These are phyloP conservation scores for Monodelphis domestica DNA, from an alignment of 2,797 vertebrate genomes.

Conservation along the genomic window DNA sequence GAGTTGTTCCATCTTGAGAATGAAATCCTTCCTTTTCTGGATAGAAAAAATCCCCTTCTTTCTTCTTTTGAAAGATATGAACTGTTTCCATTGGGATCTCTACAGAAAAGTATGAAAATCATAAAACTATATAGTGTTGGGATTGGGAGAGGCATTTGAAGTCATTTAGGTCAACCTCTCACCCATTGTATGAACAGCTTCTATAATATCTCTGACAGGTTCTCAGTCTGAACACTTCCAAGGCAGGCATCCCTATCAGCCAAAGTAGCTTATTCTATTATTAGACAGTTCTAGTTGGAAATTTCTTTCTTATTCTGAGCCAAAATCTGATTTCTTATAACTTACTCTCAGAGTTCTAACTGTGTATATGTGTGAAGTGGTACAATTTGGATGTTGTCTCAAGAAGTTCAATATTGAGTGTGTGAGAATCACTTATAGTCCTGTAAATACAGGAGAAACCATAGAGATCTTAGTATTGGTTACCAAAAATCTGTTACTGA, in stretches of 20 bases:
- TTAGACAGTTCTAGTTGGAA: background rate
- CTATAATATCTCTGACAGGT: background rate
- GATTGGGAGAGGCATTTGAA: background rate
- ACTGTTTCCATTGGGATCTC: background rate
- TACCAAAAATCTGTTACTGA: background rate
- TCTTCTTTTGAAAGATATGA: background rate
- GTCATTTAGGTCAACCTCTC: background rate
- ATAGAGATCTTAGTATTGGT: background rate
- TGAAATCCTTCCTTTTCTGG: background rate
- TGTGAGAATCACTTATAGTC: background rate
- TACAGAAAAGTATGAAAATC: background rate
- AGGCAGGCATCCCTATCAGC: background rate
- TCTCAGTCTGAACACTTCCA: background rate
- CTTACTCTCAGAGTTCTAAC: background rate
- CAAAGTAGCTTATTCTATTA: background rate
- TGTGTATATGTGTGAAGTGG: background rate
- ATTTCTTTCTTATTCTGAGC: background rate
- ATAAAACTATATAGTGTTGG: background rate
- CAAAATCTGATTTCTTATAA: background rate
- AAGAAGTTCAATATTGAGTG: background rate
- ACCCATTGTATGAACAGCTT: background rate
- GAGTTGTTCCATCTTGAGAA: conserved; percentile 20
- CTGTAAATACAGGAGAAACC: background rate
- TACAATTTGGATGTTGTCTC: background rate
- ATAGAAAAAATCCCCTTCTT: background rate